These are phyloP conservation scores for Orius insidiosus DNA, from an alignment of 1,140 invertebrate genomes.

Conservation along the genomic window DNA sequence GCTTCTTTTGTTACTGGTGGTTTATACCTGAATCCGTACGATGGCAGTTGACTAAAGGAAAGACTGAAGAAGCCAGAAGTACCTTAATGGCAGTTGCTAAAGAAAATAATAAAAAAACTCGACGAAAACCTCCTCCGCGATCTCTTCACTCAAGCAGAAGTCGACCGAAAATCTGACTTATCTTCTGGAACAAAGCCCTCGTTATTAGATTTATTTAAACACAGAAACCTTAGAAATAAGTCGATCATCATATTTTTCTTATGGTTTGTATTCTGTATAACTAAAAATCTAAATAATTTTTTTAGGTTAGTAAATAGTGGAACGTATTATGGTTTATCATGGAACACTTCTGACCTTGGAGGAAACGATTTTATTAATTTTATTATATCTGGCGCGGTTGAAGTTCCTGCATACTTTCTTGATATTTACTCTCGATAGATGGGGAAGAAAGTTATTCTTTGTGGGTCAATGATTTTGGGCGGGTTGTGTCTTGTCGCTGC, in stretches of 20 bases:
- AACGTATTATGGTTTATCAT: conserved; percentile 66
- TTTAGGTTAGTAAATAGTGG: conserved; percentile 63
- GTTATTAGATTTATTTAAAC: conserved; percentile 49
- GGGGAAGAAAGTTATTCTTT: conserved; percentile 51
- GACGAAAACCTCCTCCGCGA: conserved; percentile 34
- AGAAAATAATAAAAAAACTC: conserved; percentile 43
- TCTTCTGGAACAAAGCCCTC: conserved; percentile 27
- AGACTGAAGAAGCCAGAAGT: conserved; percentile 45
- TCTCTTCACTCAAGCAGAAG: conserved; percentile 30
- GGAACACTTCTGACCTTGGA: conserved; percentile 55
- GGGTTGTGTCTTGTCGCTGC: conserved; percentile 41
- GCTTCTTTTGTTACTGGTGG: conserved; percentile 63
- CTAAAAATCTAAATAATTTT: conserved; percentile 4
- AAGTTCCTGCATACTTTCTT: conserved; percentile 55
- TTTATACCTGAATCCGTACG: conserved; percentile 70
- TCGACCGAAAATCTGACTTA: conserved; percentile 25
- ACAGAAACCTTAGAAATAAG: conserved; percentile 49
- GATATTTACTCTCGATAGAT: conserved; percentile 49
- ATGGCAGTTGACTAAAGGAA: conserved; percentile 62
- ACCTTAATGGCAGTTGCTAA: conserved; percentile 48
- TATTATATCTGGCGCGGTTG: conserved; percentile 53
- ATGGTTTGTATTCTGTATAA: conserved; percentile 31
- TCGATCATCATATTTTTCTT: conserved; percentile 58
- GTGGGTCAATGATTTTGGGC: conserved; percentile 48
- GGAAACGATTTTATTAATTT: conserved; percentile 61